Conservation (phyloP, 1,140 invertebrate genomes). For the Galendromus occidentalis region DNA sequence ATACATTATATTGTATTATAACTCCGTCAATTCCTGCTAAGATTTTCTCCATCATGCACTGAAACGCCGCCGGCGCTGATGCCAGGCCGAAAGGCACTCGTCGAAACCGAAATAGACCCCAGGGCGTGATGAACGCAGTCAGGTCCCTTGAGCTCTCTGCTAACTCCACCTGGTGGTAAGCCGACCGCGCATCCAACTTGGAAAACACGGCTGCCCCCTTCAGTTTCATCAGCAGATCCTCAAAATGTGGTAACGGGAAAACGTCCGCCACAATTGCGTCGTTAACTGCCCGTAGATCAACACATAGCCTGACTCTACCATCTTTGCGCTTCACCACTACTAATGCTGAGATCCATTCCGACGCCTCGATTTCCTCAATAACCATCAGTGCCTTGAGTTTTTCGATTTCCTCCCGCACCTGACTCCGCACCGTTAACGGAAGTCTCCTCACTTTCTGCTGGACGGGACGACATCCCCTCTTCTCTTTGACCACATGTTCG, state of each 20-base stretch:
- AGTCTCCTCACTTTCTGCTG: background rate
- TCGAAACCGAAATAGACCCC: slow-evolving; percentile 16
- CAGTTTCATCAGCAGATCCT: background rate
- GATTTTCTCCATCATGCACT: slow-evolving; percentile 15
- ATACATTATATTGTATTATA: no score
- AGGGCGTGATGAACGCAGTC: background rate
- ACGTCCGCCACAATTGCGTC: slow-evolving; percentile 7
- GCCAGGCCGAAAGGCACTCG: slow-evolving; percentile 19
- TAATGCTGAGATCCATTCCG: background rate
- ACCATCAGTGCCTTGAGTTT: background rate
- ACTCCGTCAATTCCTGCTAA: slow-evolving; percentile 11
- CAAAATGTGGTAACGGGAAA: slow-evolving; percentile 13
- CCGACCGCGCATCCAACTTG: slow-evolving; percentile 5
- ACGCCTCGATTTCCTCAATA: background rate
- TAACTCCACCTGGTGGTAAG: slow-evolving; percentile 11
- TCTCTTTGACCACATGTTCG: background rate
- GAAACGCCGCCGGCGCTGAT: slow-evolving; percentile 16
- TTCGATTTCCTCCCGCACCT: background rate
- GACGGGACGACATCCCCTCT: background rate
- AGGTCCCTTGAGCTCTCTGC: background rate
- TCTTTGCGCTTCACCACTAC: slow-evolving; percentile 8
- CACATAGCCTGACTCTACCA: slow-evolving; percentile 6
- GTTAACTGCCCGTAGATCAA: slow-evolving; percentile 8
- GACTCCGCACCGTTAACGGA: background rate
- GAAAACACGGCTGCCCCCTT: slow-evolving; percentile 3